Conservation (phyloP, 2,113 vertebrate species). For the Melierax canorus region DNA sequence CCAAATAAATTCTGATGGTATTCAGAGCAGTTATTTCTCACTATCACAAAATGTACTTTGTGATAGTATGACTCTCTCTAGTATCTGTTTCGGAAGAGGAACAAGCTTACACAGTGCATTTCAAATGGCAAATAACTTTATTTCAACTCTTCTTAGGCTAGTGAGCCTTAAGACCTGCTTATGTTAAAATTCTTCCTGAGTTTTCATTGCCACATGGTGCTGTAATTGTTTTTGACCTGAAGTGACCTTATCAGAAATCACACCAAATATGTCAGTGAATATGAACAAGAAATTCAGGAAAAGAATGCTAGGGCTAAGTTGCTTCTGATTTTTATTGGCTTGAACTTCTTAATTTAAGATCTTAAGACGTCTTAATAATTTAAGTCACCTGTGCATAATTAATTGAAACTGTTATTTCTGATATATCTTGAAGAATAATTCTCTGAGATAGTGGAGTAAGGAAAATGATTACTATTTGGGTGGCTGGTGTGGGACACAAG, state of each 20-base stretch:
- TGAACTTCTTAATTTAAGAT: background rate
- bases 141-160: constrained; percentile 2
- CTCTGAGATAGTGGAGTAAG: background rate
- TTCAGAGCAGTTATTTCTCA: background rate
- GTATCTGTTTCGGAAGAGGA: background rate
- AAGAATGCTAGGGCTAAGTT: background rate
- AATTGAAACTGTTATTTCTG: background rate
- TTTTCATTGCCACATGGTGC: background rate
- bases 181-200: background rate
- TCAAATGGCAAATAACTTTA: background rate
- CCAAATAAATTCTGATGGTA: background rate
- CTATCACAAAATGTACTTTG: background rate
- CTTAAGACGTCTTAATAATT: no score
- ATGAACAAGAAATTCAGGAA: background rate
- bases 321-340: background rate
- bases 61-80: background rate
- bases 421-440: background rate
- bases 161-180: constrained; percentile 2
- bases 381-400: background rate
- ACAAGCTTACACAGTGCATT: background rate
- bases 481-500: background rate
- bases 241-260: background rate
- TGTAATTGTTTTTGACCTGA: background rate
- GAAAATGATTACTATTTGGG: background rate
- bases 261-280: background rate